phyloP scores from a whole-genome alignment of 2,113 vertebrate genomes.

The Corvus cornix region DNA sequence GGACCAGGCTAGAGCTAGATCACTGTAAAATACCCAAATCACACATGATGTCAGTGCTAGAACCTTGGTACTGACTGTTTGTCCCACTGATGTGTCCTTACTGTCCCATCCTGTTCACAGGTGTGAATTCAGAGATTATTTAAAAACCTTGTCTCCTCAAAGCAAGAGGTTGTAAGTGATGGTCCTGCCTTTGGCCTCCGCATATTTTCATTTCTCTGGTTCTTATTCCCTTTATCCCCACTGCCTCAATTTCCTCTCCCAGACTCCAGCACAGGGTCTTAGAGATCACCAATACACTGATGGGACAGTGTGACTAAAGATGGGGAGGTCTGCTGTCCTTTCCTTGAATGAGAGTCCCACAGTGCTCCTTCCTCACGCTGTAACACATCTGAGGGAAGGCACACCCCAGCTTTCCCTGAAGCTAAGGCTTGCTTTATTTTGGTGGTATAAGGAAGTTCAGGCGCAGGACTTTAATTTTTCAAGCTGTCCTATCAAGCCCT shows the following conservation, averaged over 20 bases:
- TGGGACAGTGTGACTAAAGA: not conserved
- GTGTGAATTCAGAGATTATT: not conserved
- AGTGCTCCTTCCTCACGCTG: not conserved
- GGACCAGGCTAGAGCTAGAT: not conserved
- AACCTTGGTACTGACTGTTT: not conserved
- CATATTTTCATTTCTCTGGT: not conserved
- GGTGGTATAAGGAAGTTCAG: not conserved
- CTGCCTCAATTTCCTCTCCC: not conserved
- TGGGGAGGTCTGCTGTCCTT: not conserved
- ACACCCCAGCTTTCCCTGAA: not conserved
- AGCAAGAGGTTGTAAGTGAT: not conserved
- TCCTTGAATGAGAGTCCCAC: not conserved
- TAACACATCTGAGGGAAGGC: not conserved
- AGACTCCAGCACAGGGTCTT: not conserved
- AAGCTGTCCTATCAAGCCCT: not conserved
- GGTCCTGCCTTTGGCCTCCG: not conserved
- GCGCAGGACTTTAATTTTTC: not conserved
- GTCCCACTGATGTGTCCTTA: not conserved
- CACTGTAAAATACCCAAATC: not conserved
- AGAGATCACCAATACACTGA: not conserved
- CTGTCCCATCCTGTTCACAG: not conserved
- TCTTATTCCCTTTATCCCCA: not conserved
- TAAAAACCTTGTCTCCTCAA: not conserved
- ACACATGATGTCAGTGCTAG: not conserved
- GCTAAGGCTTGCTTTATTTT: not conserved